Evolutionary conservation across 2,888 invertebrate genomes (phyloP), one percentile per base, ranked within the genome.

Genomic region (Volucella inanis): DNA sequence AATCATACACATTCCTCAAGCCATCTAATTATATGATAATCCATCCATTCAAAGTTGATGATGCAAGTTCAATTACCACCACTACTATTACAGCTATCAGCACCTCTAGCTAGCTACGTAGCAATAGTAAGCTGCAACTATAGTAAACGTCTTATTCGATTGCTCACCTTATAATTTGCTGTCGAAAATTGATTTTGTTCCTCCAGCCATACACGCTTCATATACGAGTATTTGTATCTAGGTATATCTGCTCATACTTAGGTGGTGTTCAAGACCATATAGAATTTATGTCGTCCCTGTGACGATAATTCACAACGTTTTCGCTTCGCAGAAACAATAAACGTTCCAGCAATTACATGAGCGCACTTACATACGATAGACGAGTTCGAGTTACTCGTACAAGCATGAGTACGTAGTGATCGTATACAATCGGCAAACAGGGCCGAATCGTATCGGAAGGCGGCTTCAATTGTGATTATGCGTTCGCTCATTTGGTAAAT

Each of bases 401-500:
- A 62, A 45, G 38, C 4, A 15, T 39, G 47, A 15, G 59, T 15
- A 41, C 12, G 2, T n/a, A 11, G 3, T 22, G 14, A 18, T 15
- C 11, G 18, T 52, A 31, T 31, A 6, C 4, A 31, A 31, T 31
- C 31, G 15, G 2, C 14, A 31, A 70, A 57, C 68, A 50, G 64
- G 57, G 47, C 64, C 65, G 68, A 84, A 67, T 71, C 43, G 62
- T 41, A 84, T 79, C 78, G 68, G 78, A 78, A 83, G 83, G 83
- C 74, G 83, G 83, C 68, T 83, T 83, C 75, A 75, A 67, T 76
- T 79, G 80, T 80, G 67, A 71, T 80, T 84, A 84, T 80, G 84
- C 84, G 79, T 84, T 84, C 61, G 75, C 71, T 84, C 80, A 84
- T 84, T 84, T 84, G 79, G 80, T 67, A 84, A 84, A 80, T 84